Conservation (phyloP, 2,113 vertebrate genomes). For the Orthonyx spaldingii region DNA sequence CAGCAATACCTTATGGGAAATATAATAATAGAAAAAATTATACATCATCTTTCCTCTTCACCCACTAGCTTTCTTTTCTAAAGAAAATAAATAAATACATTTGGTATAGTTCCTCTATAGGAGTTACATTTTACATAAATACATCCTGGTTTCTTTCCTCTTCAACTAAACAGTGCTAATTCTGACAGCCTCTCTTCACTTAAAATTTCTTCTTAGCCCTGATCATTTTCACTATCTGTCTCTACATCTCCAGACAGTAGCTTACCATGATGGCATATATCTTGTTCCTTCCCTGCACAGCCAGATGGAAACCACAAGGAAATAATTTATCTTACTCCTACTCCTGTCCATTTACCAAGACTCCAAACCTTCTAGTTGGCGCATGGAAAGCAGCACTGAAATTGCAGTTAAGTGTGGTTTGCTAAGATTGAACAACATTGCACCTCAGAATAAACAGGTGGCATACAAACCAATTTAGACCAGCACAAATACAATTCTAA, state of each 20-base stretch:
- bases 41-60: not conserved
- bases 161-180: not conserved
- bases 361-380: not conserved
- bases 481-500: not conserved
- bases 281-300: not conserved
- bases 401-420: not conserved
- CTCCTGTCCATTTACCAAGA: not conserved
- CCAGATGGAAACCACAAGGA: conserved; percentile 29
- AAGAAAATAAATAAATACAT: not conserved
- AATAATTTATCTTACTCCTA: conserved; percentile 44
- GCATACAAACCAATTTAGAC: not conserved
- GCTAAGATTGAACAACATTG: not conserved
- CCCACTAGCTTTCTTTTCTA: not conserved
- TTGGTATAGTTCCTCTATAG: not conserved
- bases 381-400: not conserved
- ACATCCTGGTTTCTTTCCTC: not conserved
- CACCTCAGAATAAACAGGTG: not conserved
- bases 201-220: not conserved
- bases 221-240: not conserved
- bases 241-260: not conserved
- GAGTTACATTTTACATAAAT: not conserved
- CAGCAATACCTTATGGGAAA: not conserved
- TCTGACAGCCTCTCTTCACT: not conserved
- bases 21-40: not conserved
- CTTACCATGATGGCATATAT: not conserved